A percentile compares a stretch with the other conserved stretches of the same genome.
Conservation (phyloP, 2,888 invertebrate species). For the Lithophane semibrunnea region DNA sequence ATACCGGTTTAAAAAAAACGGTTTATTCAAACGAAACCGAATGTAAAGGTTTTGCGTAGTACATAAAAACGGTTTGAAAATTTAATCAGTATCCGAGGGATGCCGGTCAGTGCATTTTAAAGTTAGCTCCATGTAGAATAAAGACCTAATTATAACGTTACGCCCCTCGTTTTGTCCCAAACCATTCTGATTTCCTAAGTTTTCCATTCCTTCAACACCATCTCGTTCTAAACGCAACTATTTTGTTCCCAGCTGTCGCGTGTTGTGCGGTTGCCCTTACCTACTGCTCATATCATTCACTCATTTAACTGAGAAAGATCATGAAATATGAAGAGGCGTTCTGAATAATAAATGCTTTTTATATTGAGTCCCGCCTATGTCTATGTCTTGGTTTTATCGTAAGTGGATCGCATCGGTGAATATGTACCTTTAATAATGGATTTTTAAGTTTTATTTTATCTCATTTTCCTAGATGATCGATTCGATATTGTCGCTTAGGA, state of each 20-base stretch:
- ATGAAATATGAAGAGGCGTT: constrained; percentile 73
- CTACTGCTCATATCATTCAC: constrained; percentile 68
- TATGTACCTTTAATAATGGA: constrained; percentile 71
- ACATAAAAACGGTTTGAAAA: too few species aligned
- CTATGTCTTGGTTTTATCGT: constrained; percentile 73
- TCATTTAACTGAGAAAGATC: constrained; percentile 74
- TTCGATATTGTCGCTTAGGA: constrained; percentile 56
- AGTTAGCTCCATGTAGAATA: too few species aligned
- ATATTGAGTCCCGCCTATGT: constrained; percentile 77
- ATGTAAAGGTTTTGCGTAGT: too few species aligned
- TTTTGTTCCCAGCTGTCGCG: background rate
- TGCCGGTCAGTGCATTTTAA: too few species aligned
- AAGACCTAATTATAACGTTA: too few species aligned
- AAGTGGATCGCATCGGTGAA: constrained; percentile 72
- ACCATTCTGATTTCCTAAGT: too few species aligned
- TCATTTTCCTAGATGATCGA: constrained; percentile 75
- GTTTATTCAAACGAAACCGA: too few species aligned
- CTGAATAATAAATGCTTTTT: constrained; percentile 82
- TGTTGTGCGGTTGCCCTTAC: constrained; percentile 30
- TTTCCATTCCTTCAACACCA: too few species aligned
- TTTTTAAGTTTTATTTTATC: constrained; percentile 76
- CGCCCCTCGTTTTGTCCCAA: too few species aligned
- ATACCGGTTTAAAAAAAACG: too few species aligned
- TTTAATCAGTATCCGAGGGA: too few species aligned
- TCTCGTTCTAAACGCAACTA: background rate